phyloP scores from a whole-genome alignment of 2,888 invertebrate species.

The Cosmia trapezina region DNA sequence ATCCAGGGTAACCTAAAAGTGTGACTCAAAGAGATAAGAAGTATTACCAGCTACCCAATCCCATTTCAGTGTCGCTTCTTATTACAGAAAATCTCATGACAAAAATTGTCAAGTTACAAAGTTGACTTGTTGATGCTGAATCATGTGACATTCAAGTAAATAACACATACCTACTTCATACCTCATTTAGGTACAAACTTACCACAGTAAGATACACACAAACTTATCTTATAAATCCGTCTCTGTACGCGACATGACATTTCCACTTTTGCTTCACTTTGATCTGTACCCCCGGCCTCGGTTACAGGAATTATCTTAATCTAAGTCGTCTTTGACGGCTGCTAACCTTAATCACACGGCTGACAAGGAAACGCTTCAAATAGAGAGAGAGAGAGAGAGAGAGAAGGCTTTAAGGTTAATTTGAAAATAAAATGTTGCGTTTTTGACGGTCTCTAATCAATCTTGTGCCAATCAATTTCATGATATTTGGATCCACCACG shows the following conservation, averaged over 20 bases:
- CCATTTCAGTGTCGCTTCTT: neutral
- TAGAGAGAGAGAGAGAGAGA: neutral
- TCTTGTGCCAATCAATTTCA: neutral
- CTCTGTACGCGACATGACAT: conserved; percentile 19
- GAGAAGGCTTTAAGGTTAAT: neutral
- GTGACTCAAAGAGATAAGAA: too few species aligned
- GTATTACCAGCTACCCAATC: too few species aligned
- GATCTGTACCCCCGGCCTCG: conserved; percentile 28
- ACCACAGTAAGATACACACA: neutral
- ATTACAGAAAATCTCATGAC: neutral
- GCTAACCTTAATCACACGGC: conserved; percentile 36
- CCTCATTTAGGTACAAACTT: neutral
- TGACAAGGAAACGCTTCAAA: conserved; percentile 10
- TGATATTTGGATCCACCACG: neutral
- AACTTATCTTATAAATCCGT: conserved; percentile 14
- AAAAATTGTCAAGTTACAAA: neutral
- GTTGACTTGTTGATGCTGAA: neutral
- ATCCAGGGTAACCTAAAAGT: too few species aligned
- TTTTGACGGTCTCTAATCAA: neutral
- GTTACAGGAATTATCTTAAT: conserved; percentile 43
- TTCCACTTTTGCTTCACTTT: conserved; percentile 29
- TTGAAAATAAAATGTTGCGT: conserved; percentile 10
- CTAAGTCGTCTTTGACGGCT: conserved; percentile 39
- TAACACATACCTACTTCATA: neutral
- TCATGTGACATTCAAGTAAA: neutral